Evolutionary conservation across 2,113 vertebrate species (phyloP).

Genomic region (Anguilla japonica): DNA sequence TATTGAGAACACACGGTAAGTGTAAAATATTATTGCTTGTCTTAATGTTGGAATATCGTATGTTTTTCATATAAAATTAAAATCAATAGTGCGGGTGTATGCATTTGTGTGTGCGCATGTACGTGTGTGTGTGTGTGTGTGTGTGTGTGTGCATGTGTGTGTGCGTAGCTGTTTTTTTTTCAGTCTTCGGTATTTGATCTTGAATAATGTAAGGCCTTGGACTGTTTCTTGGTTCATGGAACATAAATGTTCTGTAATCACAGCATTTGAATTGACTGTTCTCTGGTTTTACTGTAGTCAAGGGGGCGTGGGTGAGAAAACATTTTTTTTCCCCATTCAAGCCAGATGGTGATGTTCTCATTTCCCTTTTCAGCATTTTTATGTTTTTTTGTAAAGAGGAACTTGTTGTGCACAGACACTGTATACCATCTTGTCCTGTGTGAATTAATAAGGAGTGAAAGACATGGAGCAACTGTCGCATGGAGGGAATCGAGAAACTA

Average conservation of each 20-base stretch:
- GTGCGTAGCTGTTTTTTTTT: not conserved
- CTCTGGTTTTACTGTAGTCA: constrained; percentile 2
- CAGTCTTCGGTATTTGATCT: not conserved
- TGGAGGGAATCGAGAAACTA: constrained; percentile 2
- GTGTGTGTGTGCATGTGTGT: not conserved
- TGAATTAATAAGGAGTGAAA: not conserved
- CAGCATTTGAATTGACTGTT: constrained; percentile 28
- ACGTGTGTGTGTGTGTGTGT: not conserved
- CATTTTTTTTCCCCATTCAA: constrained; percentile 14
- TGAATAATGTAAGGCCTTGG: not conserved
- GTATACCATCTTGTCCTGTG: not conserved
- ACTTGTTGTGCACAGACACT: not conserved
- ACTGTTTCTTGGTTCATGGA: constrained; percentile 2
- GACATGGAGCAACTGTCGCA: constrained; percentile 3
- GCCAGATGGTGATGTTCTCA: constrained; percentile 26
- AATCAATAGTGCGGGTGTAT: too few species aligned
- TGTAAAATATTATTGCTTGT: too few species aligned
- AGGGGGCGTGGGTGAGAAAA: constrained; percentile 31
- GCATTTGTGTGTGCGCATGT: not conserved
- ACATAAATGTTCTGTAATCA: constrained; percentile 35
- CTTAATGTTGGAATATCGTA: too few species aligned
- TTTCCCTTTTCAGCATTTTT: not conserved
- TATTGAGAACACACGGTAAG: too few species aligned
- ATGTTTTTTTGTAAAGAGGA: not conserved
- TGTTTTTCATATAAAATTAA: not conserved